Percentiles rank a stretch among this genome's conserved stretches.
Evolutionary conservation across 2,888 invertebrate genomes (phyloP).

Genomic region (Colostygia pectinataria): DNA sequence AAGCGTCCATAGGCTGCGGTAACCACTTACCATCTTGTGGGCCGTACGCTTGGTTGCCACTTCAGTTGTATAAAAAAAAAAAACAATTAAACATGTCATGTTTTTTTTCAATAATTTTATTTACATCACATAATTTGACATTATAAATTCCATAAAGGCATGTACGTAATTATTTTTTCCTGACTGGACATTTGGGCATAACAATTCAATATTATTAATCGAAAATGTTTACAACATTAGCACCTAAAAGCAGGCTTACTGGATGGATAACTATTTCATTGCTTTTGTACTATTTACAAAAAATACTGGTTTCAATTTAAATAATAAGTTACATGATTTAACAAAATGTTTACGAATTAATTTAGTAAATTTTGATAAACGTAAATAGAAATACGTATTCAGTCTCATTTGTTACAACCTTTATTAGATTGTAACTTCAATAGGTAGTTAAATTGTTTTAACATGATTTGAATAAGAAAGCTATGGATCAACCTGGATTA

Average conservation of each 20-base stretch:
- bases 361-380: constrained; percentile 45
- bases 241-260: constrained; percentile 64
- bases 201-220: constrained; percentile 32
- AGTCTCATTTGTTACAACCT: constrained; percentile 64
- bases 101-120: constrained; percentile 62
- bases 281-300: constrained; percentile 22
- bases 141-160: constrained; percentile 33
- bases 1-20: too few species aligned
- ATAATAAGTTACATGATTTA: constrained; percentile 9
- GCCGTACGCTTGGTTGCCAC: too few species aligned
- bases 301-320: constrained; percentile 6
- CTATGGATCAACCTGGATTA: constrained; percentile 16
- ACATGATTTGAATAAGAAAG: constrained; percentile 29
- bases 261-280: constrained; percentile 54
- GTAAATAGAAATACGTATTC: constrained; percentile 60
- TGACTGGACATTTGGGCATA: constrained; percentile 43
- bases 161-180: constrained; percentile 26
- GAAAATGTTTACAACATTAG: constrained; percentile 38
- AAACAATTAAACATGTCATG: too few species aligned
- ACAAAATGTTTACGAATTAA: constrained; percentile 14
- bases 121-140: constrained; percentile 71
- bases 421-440: constrained; percentile 45
- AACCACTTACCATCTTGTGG: too few species aligned
- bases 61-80: too few species aligned
- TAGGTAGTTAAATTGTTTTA: constrained; percentile 21